Base-by-base conservation (phyloP, 2,797 vertebrate species). In the Carcharodon carcharias region DNA sequence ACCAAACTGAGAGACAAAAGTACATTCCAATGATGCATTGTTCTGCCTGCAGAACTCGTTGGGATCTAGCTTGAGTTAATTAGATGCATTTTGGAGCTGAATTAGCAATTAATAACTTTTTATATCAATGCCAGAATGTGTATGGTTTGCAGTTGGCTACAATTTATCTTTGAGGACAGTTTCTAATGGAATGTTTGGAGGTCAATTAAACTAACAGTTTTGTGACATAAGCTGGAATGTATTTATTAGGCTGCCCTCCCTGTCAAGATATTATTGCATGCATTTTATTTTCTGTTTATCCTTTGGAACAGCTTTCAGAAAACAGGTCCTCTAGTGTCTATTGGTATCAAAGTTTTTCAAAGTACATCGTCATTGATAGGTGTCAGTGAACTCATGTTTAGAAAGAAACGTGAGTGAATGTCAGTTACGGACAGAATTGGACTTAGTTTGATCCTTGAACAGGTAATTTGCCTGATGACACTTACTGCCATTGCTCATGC, bases 11-110 rank as follows among this genome's bases (percentile, higher is more conserved):
- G 58, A 26, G 63, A 94, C 56, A 40, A 45, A 85, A 69, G n/a
- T 94, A 63, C n/a, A 67, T 69, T 40, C 35, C n/a, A 71, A n/a
- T 95, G 93, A 95, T 95, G 63, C 91, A 95, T 95, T 67, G 65
- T 31, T 69, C 40, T 95, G 12, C 35, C 31, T 73, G 1, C 12
- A 35, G 67, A 95, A 35, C 69, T 73, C 89, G 12, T 35, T 50
- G 40, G 45, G 94, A 95, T 23, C 6, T 45, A 67, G 63, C 21
- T 45, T 95, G 94, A 95, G 28, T 56, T 95, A 95, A 95, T 95
- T 73, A 28, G 69, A 73, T 77, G 50, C 67, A 50, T 73, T 95
- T 73, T 73, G 28, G 14, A 95, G 26, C 11, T 28, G 67, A 73
- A 77, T 35, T 95, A 54, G 35, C 50, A 95, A 73, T 77, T 67